Evolutionary conservation across 1,140 invertebrate genomes (phyloP).

Genomic region (Gryllus bimaculatus): DNA sequence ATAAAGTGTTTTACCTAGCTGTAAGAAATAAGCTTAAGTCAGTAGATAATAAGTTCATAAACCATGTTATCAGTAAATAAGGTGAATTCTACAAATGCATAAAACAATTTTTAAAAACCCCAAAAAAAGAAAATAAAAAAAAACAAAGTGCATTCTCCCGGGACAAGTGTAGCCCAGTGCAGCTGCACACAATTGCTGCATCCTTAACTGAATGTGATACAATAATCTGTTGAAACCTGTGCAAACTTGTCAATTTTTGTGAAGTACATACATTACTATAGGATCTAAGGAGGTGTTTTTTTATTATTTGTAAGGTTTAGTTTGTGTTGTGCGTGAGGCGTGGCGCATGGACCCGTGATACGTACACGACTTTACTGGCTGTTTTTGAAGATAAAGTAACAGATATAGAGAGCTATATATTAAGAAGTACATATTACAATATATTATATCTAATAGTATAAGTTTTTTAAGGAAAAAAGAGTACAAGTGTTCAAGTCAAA

Average conservation of each 20-base stretch:
- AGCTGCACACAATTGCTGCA: conserved; percentile 16
- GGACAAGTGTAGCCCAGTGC: conserved; percentile 15
- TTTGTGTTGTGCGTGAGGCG: background rate
- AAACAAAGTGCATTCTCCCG: conserved; percentile 22
- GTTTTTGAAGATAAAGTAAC: conserved; percentile 19
- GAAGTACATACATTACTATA: conserved; percentile 12
- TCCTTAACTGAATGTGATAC: conserved; percentile 23
- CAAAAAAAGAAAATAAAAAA: conserved; percentile 15
- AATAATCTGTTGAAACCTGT: conserved; percentile 20
- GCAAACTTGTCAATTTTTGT: conserved; percentile 21
- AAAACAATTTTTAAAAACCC: conserved; percentile 12
- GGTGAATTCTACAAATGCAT: conserved; percentile 4
- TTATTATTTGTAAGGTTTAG: conserved; percentile 1
- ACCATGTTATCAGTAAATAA: conserved; percentile 12
- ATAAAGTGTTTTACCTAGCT: conserved; percentile 19
- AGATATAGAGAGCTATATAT: conserved; percentile 21
- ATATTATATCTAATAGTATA: conserved; percentile 17
- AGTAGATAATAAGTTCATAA: conserved; percentile 19
- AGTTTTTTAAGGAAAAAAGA: conserved; percentile 9
- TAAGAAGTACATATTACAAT: conserved; percentile 20
- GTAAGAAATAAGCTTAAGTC: conserved; percentile 16
- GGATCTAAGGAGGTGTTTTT: background rate
- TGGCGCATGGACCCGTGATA: conserved; percentile 14
- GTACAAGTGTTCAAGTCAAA: conserved; percentile 18
- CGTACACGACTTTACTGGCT: conserved; percentile 21